Conservation (phyloP, 2,113 vertebrate species). For the Peucedramus taeniatus region DNA sequence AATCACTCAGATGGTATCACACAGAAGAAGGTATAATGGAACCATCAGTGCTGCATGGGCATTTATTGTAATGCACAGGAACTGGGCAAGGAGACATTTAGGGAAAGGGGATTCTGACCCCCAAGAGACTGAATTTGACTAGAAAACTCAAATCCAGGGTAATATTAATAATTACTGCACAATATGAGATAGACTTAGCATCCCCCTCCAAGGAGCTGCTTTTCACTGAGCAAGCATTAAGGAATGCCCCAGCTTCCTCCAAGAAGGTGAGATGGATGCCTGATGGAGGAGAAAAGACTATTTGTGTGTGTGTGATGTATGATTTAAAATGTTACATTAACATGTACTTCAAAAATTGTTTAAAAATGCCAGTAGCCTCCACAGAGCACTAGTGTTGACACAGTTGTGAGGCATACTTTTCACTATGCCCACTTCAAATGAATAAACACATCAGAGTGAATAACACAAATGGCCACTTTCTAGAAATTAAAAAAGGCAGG, state of each 20-base stretch:
- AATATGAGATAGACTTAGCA: background rate
- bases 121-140: background rate
- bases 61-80: accelerated
- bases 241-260: background rate
- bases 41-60: background rate
- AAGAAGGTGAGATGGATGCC: background rate
- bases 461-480: background rate
- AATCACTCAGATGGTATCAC: background rate
- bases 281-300: background rate
- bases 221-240: background rate
- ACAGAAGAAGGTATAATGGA: background rate
- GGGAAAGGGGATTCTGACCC: background rate
- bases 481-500: background rate
- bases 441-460: background rate
- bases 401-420: background rate
- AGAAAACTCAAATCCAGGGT: background rate
- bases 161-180: background rate
- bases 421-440: background rate
- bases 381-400: background rate
- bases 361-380: background rate
- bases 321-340: background rate
- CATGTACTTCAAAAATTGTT: background rate
- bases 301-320: background rate
- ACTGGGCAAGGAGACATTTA: accelerated
- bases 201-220: background rate